Evolutionary conservation across 2,797 vertebrate genomes (phyloP), one percentile per base, ranked within the genome.

Genomic region (Gouania willdenowi): DNA sequence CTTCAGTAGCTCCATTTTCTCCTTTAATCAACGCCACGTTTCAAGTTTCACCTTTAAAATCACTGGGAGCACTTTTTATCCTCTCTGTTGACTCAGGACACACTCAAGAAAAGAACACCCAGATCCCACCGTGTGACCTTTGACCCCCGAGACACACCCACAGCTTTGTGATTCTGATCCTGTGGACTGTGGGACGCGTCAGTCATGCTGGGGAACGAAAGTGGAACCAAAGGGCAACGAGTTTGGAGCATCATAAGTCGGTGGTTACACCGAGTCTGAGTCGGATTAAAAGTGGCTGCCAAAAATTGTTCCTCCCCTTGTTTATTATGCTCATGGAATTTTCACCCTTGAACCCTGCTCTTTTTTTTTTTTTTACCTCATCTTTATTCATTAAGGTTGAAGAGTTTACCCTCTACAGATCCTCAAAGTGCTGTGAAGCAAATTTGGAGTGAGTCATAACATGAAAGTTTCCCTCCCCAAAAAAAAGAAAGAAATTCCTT

Each of bases 31-130:
- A 23, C 30, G 12, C 11, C 17, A 16, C 6, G 14, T 71, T 75
- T 75, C 64, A 41, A 36, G 45, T 67, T 73, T 64, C 37, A 49
- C 45, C 58, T 63, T 41, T 11, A 55, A 58, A 34, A 42, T 24
- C 54, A 50, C 33, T 32, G 52, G 41, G n/a, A 40, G 26, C 31
- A 21, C 49, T 58, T 46, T 12, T 24, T 48, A 2, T 37, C 58
- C 49, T 41, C 32, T 7, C 17, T 5, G 11, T 34, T 43, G 38
- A 37, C 65, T 43, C 3, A 10, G 12, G 10, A 59, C 17, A 10
- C 42, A 26, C 0, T 14, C 13, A 14, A 14, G 14, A 13, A n/a
- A 3, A 16, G 13, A 48, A 15, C 45, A 31, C 42, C 40, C 1
- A 13, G 26, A 34, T 42, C 45, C 55, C 26, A 13, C 41, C 46